These are phyloP conservation scores for Neocrepidodera transversa DNA, from an alignment of 2,888 invertebrate species.

Conservation along the genomic window DNA sequence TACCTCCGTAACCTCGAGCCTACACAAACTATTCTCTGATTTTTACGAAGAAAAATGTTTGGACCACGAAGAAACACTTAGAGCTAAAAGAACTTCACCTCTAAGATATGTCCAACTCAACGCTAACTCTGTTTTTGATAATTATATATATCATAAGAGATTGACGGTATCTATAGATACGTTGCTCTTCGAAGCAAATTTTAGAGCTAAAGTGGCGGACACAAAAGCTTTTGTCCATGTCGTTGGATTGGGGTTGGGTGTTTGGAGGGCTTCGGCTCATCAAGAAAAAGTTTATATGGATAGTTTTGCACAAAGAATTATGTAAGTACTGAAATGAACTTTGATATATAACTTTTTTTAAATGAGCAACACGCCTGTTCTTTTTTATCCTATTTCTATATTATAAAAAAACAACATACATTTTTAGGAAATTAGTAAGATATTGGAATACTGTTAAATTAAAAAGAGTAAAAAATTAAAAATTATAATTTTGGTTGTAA, in stretches of 20 bases:
- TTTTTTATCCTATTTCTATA: no score
- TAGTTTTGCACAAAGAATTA: conserved; percentile 67
- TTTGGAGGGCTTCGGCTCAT: conserved; percentile 69
- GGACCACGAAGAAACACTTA: conserved; percentile 32
- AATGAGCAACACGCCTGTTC: no score
- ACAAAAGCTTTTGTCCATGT: conserved; percentile 70
- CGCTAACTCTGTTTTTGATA: conserved; percentile 49
- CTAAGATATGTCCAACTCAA: conserved; percentile 36
- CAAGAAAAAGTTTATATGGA: conserved; percentile 71
- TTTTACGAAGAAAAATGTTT: conserved; percentile 43
- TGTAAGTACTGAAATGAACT: conserved; percentile 32
- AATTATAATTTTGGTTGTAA: no score
- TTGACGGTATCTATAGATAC: conserved; percentile 68
- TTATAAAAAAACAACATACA: no score
- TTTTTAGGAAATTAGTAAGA: no score
- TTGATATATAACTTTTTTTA: no score
- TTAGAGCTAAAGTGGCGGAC: conserved; percentile 62
- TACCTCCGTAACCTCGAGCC: conserved; percentile 32
- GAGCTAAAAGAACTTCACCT: conserved; percentile 11
- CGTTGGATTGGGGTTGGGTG: conserved; percentile 73
- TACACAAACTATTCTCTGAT: conserved; percentile 48
- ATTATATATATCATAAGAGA: conserved; percentile 61
- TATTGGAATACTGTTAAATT: no score
- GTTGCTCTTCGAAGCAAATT: conserved; percentile 68
- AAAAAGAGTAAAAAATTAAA: no score